phyloP scores from a whole-genome alignment of 64 coral and sea anemone genomes.

The Montipora efflorescens region DNA sequence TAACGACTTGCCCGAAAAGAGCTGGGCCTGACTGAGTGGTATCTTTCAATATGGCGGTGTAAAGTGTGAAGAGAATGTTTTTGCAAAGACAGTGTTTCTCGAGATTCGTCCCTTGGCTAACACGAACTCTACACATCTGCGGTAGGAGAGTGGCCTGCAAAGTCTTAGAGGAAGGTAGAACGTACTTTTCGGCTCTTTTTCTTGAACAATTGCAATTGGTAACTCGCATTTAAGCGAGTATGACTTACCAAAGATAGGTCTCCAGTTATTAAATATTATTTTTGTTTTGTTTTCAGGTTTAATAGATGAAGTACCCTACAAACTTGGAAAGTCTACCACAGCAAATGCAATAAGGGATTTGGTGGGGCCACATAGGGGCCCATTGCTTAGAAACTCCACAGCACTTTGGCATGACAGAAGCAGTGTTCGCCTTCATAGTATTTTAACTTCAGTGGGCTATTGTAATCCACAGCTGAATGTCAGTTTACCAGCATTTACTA shows the following conservation, averaged over 20 bases:
- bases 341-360: neutral
- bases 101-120: neutral
- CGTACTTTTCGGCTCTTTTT: neutral
- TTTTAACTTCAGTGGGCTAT: neutral
- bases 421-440: neutral
- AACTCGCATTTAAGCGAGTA: no score
- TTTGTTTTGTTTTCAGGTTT: neutral
- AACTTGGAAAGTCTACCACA: neutral
- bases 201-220: neutral
- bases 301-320: neutral
- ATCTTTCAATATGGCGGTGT: slow-evolving; percentile 10
- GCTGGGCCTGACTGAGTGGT: neutral
- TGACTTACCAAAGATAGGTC: neutral
- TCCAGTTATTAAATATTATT: neutral
- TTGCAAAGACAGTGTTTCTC: slow-evolving; percentile 7
- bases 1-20: no score
- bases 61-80: neutral
- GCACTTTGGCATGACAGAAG: neutral
- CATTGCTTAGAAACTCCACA: neutral
- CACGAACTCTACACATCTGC: neutral
- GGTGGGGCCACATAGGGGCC: no score
- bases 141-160: neutral
- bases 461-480: neutral
- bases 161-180: neutral
- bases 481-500: neutral